phyloP scores from a whole-genome alignment of 2,797 vertebrate species.

The Leontopithecus rosalia region DNA sequence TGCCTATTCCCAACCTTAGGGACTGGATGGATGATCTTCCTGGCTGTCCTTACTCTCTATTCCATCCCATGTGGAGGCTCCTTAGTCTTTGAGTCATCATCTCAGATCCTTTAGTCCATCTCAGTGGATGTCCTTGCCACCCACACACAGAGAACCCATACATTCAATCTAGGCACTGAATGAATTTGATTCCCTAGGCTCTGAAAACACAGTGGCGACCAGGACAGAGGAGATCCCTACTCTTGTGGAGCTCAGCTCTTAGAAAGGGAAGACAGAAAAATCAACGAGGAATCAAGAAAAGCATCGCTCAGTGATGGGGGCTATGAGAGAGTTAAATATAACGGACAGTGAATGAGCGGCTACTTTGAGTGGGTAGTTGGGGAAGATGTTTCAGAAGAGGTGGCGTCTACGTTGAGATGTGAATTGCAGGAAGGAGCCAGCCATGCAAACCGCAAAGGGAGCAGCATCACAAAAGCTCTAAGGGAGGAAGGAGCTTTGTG shows the following conservation, averaged over 20 bases:
- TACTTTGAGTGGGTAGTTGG: background rate
- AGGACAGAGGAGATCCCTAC: background rate
- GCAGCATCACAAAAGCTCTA: background rate
- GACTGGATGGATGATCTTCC: background rate
- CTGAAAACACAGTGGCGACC: background rate
- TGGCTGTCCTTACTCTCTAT: accelerated
- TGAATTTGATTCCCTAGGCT: background rate
- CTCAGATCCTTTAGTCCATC: background rate
- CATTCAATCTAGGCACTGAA: background rate
- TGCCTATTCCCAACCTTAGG: background rate
- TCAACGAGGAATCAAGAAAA: background rate
- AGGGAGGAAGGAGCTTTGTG: background rate
- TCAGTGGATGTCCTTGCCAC: background rate
- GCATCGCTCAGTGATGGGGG: too few species aligned
- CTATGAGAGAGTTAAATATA: background rate
- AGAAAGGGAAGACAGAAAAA: background rate
- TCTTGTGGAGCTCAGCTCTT: background rate
- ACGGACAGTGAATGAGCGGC: background rate
- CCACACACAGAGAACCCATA: background rate
- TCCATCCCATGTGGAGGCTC: background rate
- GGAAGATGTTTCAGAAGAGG: background rate
- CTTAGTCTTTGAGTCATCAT: background rate
- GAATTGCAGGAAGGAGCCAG: background rate
- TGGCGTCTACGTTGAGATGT: background rate
- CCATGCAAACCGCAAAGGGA: background rate